Conservation (phyloP, 1,140 invertebrate species). For the Mercenaria mercenaria region DNA sequence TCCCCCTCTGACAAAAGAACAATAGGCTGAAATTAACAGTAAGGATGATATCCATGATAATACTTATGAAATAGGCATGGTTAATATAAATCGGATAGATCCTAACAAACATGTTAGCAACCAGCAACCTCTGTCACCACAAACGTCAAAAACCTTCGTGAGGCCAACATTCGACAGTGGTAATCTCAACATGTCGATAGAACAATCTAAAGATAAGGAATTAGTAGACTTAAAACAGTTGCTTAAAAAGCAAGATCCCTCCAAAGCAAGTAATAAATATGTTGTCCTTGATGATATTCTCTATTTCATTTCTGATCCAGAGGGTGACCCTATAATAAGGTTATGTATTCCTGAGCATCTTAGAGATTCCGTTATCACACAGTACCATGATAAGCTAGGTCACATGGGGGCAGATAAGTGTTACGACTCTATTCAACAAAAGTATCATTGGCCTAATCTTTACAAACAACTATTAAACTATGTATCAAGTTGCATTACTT, state of each 20-base stretch:
- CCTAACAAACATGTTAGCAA: background rate
- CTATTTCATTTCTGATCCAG: constrained; percentile 62
- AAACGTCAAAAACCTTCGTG: too few species aligned
- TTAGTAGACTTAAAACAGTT: constrained; percentile 1
- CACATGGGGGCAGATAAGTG: constrained; percentile 18
- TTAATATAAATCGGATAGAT: constrained; percentile 61
- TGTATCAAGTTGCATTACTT: background rate
- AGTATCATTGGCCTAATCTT: constrained; percentile 18
- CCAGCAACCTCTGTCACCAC: background rate
- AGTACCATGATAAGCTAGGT: background rate
- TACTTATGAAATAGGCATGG: constrained; percentile 20
- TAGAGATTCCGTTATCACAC: background rate
- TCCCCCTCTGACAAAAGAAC: background rate
- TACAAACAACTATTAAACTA: background rate
- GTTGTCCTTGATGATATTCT: constrained; percentile 60
- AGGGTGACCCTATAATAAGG: constrained; percentile 25
- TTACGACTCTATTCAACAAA: constrained; percentile 6
- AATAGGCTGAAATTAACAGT: background rate
- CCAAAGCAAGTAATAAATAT: background rate
- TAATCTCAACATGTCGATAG: constrained; percentile 31
- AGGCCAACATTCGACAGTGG: background rate
- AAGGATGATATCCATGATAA: constrained; percentile 9
- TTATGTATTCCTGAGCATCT: background rate
- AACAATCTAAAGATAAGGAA: constrained; percentile 51
- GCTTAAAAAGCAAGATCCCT: background rate